Percentiles rank a stretch among this genome's conserved stretches.
Evolutionary conservation across 2,888 invertebrate genomes (phyloP).

Genomic region (Chaetogeoica ovagalla): DNA sequence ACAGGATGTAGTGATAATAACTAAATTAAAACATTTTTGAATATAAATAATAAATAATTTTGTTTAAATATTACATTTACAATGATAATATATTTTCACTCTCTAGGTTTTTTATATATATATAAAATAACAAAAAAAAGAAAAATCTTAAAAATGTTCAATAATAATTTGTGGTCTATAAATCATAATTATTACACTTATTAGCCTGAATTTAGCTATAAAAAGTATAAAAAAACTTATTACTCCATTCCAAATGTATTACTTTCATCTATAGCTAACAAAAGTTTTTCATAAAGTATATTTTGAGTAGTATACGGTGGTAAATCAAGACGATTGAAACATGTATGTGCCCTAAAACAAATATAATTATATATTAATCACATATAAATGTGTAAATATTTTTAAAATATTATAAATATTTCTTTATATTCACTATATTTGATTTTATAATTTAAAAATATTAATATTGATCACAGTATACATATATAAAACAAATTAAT

Average conservation of each 20-base stretch:
- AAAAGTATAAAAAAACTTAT: slow-evolving; percentile 37
- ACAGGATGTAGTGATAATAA: slow-evolving; percentile 43
- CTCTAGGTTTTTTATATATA: slow-evolving; percentile 47
- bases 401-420: no score
- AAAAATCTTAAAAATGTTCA: slow-evolving; percentile 50
- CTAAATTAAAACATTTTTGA: slow-evolving; percentile 44
- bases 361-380: slow-evolving; percentile 32
- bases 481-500: background rate
- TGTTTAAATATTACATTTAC: slow-evolving; percentile 51
- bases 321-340: slow-evolving; percentile 95
- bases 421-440: no score
- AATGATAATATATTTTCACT: slow-evolving; percentile 50
- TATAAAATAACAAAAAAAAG: slow-evolving; percentile 40
- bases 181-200: slow-evolving; percentile 40
- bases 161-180: slow-evolving; percentile 48
- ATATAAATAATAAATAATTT: slow-evolving; percentile 51
- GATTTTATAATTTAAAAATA: no score
- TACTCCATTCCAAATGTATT: slow-evolving; percentile 95
- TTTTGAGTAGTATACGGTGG: slow-evolving; percentile 94
- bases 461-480: no score
- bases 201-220: slow-evolving; percentile 42
- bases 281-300: slow-evolving; percentile 85
- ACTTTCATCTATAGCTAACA: slow-evolving; percentile 93
- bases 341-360: slow-evolving; percentile 81
- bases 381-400: no score